phyloP scores from a whole-genome alignment of 2,113 vertebrate genomes.

The Sapajus apella region DNA sequence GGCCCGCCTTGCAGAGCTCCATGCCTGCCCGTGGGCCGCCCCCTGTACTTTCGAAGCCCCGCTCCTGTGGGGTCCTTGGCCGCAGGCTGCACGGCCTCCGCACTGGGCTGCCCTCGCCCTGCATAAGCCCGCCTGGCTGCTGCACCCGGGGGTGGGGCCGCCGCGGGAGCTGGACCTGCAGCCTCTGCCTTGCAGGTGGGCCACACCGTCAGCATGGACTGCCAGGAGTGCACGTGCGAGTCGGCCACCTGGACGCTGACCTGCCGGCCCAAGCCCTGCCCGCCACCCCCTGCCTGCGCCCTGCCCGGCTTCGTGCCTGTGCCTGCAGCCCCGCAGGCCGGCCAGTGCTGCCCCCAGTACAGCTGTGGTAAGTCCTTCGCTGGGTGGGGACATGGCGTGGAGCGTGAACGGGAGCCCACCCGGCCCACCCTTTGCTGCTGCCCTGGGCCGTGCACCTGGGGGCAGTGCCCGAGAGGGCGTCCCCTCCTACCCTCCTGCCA shows the following conservation, averaged over 20 bases:
- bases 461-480: too few species aligned
- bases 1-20: too few species aligned
- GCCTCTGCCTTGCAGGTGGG: conserved; percentile 67
- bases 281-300: conserved; percentile 55
- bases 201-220: conserved; percentile 73
- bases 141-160: not conserved
- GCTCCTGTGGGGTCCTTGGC: fast-evolving
- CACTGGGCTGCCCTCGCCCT: fast-evolving
- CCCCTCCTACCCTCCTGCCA: not conserved
- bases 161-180: not conserved
- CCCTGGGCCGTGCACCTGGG: too few species aligned
- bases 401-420: too few species aligned
- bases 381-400: fast-evolving
- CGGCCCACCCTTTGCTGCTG: too few species aligned
- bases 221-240: conserved; percentile 83
- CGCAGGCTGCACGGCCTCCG: fast-evolving
- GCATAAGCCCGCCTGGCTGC: not conserved
- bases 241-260: conserved; percentile 43
- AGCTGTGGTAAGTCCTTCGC: conserved; percentile 79
- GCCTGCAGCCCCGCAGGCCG: not conserved
- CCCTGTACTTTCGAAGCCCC: not conserved
- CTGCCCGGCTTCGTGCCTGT: conserved; percentile 74
- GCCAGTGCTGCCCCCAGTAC: conserved; percentile 81
- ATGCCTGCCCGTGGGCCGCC: too few species aligned
- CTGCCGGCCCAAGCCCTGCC: conserved; percentile 74